A percentile compares a stretch with the other conserved stretches of the same genome.
Evolutionary conservation across 2,113 vertebrate species (phyloP).

Genomic region (Callionymus lyra): DNA sequence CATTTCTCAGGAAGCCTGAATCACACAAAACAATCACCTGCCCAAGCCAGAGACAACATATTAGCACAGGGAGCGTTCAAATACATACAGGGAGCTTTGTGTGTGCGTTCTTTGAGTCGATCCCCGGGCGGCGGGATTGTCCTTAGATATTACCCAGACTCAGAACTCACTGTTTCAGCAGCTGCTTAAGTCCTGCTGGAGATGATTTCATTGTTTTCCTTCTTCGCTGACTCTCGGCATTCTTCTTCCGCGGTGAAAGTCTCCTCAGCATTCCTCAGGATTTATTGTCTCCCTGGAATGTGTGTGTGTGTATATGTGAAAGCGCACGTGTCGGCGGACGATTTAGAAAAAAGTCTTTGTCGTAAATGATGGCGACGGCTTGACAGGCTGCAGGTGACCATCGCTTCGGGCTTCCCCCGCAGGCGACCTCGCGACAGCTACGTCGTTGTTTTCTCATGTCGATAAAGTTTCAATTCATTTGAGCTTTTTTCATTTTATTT

Average conservation of each 20-base stretch:
- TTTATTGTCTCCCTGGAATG: too few species aligned
- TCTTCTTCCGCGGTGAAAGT: slow-evolving; percentile 17
- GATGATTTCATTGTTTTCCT: slow-evolving; percentile 41
- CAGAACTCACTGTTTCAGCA: slow-evolving; percentile 30
- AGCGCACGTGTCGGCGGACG: slow-evolving; percentile 7
- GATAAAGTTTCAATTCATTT: too few species aligned
- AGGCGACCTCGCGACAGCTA: too few species aligned
- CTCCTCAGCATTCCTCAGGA: not conserved
- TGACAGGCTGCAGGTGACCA: slow-evolving; percentile 33
- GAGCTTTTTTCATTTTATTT: too few species aligned
- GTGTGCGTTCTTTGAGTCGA: slow-evolving; percentile 20
- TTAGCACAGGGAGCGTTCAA: too few species aligned
- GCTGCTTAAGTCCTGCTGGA: slow-evolving; percentile 31
- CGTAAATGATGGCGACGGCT: slow-evolving; percentile 18
- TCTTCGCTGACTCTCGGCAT: slow-evolving; percentile 28
- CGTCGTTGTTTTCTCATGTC: too few species aligned
- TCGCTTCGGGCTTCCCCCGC: slow-evolving; percentile 33
- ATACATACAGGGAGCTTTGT: slow-evolving; percentile 18
- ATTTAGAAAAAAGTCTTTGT: slow-evolving; percentile 17
- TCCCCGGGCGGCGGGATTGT: slow-evolving; percentile 38
- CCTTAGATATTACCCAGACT: slow-evolving; percentile 17
- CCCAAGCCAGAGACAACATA: too few species aligned
- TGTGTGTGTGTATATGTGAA: slow-evolving; percentile 1
- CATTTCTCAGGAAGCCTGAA: too few species aligned
- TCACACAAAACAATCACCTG: too few species aligned